phyloP scores from a whole-genome alignment of 1,140 invertebrate species.

The Aphis gossypii region DNA sequence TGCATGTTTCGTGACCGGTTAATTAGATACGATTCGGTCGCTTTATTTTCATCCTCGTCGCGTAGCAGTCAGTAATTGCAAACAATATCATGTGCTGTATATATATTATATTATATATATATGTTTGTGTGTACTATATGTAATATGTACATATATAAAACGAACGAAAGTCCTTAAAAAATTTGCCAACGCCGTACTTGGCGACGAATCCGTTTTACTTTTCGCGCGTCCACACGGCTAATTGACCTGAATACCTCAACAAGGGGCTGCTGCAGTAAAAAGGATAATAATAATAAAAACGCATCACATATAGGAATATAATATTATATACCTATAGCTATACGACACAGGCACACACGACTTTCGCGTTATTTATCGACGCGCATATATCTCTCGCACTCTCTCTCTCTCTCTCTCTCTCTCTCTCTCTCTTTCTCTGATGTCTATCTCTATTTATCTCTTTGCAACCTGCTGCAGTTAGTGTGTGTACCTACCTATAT shows the following conservation, averaged over 20 bases:
- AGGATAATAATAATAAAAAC: conserved; percentile 12
- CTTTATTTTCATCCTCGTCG: conserved; percentile 16
- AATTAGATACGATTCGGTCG: conserved; percentile 20
- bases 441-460: not conserved
- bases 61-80: not conserved
- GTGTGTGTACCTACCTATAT: too few relatives aligned
- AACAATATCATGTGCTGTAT: not conserved
- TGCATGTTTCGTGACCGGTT: conserved; percentile 23
- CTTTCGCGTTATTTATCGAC: conserved; percentile 51
- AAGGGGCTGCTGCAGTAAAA: conserved; percentile 3
- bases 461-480: not conserved
- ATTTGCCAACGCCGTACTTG: not conserved
- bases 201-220: conserved; percentile 46
- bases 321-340: not conserved
- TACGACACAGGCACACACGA: not conserved
- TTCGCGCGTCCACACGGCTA: conserved; percentile 21
- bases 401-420: not conserved
- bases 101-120: not conserved
- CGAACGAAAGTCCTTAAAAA: conserved; percentile 39
- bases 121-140: not conserved
- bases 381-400: not conserved
- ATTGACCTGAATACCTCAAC: conserved; percentile 55
- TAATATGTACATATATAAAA: not conserved
- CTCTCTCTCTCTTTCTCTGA: not conserved
- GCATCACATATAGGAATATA: not conserved